Percentiles rank a stretch among this genome's conserved stretches.
Evolutionary conservation across 1,140 invertebrate species (phyloP).

Genomic region (Armadillidium nasatum): DNA sequence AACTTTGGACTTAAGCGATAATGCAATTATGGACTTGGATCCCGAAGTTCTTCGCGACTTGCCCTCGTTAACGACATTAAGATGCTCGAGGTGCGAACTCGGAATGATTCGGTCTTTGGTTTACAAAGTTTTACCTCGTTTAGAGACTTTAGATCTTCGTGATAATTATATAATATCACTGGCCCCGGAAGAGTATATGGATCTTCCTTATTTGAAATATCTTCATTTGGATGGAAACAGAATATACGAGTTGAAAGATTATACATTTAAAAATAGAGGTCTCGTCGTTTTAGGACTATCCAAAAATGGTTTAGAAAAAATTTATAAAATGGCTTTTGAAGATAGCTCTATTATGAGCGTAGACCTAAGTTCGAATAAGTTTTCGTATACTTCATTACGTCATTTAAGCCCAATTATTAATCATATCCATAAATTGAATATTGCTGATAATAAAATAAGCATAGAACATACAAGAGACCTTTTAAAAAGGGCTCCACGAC

Average conservation of each 20-base stretch:
- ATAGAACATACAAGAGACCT: constrained; percentile 36
- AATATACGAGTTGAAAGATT: constrained; percentile 39
- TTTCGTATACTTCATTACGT: constrained; percentile 34
- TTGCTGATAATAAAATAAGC: constrained; percentile 70
- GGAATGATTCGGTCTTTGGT: constrained; percentile 68
- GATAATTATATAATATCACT: constrained; percentile 68
- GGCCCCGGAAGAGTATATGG: constrained; percentile 49
- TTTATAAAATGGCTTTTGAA: constrained; percentile 39
- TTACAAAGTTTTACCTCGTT: constrained; percentile 45
- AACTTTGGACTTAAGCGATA: constrained; percentile 66
- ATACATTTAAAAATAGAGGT: constrained; percentile 35
- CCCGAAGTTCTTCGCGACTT: constrained; percentile 73
- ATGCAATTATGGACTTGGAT: constrained; percentile 64
- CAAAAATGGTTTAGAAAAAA: constrained; percentile 36
- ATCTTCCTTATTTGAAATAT: constrained; percentile 31
- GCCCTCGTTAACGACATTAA: constrained; percentile 58
- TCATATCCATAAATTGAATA: constrained; percentile 55
- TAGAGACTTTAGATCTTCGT: constrained; percentile 67
- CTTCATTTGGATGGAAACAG: constrained; percentile 39
- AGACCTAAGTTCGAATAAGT: constrained; percentile 36
- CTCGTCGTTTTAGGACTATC: constrained; percentile 36
- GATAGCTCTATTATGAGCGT: constrained; percentile 36
- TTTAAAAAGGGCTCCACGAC: constrained; percentile 48
- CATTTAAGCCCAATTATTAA: constrained; percentile 37
- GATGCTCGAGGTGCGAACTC: constrained; percentile 64